Conservation (phyloP, 2,113 vertebrate species). For the Typhlomys cinereus region DNA sequence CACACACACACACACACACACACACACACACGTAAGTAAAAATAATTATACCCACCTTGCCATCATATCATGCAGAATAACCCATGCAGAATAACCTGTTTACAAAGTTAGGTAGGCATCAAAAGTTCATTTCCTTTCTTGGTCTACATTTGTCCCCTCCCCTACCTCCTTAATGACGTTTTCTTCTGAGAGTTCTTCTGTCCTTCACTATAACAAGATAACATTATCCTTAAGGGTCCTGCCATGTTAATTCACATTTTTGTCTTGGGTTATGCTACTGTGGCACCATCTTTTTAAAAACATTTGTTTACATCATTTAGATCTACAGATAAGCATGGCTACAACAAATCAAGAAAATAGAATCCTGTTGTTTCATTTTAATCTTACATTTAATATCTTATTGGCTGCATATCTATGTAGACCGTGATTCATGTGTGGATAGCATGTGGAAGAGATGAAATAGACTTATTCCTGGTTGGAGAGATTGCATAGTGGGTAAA, state of each 20-base stretch:
- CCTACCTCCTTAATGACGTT: neutral
- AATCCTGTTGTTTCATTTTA: slow-evolving; percentile 6
- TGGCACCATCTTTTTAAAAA: neutral
- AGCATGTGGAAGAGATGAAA: neutral
- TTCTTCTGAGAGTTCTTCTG: neutral
- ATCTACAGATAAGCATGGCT: neutral
- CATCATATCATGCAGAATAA: neutral
- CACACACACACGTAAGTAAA: no score
- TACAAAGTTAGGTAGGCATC: neutral
- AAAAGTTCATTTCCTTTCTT: neutral
- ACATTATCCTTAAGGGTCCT: neutral
- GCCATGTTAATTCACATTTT: neutral
- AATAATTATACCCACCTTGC: neutral
- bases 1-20: no score
- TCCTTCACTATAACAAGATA: neutral
- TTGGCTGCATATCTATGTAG: neutral
- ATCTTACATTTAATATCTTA: slow-evolving; percentile 17
- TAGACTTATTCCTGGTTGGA: no score
- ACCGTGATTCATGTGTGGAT: neutral
- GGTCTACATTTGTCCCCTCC: neutral
- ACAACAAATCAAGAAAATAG: neutral
- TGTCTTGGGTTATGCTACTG: neutral
- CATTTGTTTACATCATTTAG: neutral
- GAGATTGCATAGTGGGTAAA: no score
- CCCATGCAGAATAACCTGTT: neutral